Base-by-base conservation (phyloP, 2,797 vertebrate species). In the Anabacerthia variegaticeps region DNA sequence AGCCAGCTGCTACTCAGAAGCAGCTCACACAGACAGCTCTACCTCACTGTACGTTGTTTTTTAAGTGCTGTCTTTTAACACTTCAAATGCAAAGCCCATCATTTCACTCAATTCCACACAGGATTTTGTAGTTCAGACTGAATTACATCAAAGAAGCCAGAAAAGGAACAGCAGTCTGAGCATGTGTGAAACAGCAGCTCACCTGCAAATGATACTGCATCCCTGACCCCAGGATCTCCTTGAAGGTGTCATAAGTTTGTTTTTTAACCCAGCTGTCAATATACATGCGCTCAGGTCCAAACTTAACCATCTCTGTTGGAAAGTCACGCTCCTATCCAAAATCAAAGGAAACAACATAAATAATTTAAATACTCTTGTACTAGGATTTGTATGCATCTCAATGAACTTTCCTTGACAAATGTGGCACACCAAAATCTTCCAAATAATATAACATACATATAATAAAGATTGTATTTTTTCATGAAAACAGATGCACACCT, bases 191-290 rank as follows among this genome's bases (percentile, higher is more conserved):
- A 59, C 17, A 88, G 54, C 37, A 63, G 43, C 95, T 97, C 96
- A 99, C 99, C 98, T 99, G 99, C 66, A 99, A 98, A 94, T 99
- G 99, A 97, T 99, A 99, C 41, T 99, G 99, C 98, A 99, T 99
- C 20, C 99, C 99, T 0, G 99, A 99, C 37, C 99, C 99, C 77
- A 99, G 98, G 54, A 99, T 97, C 96, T 99, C 99, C 91, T 99
- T 99, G 97, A 99, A 99, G 9, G 98, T 98, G n/a, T 99, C 98
- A 0, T 99, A 99, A 0, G 98, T 99, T 86, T 99, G 98, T 92
- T 99, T 99, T 94, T 98, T 98, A 88, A 99, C 98, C 99, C 99
- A 99, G 97, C 98, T 99, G 96, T 99, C 99, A 67, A 99, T 99
- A 89, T 98, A 98, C 99, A 99, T 99, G 71, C 99, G 98, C 96